phyloP scores from a whole-genome alignment of 2,797 vertebrate species.

The Alca torda region DNA sequence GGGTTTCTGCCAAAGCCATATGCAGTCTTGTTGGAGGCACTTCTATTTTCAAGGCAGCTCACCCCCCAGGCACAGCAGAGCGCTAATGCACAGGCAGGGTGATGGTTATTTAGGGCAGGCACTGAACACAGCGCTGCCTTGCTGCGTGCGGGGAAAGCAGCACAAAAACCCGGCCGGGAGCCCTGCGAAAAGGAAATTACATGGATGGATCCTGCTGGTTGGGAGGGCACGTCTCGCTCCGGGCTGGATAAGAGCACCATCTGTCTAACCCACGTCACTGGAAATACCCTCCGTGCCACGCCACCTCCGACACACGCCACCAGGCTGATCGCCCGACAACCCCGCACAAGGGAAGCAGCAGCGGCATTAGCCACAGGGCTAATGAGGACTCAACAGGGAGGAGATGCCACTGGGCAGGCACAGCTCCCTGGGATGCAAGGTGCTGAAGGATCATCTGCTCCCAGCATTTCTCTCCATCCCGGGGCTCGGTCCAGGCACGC shows the following conservation, averaged over 20 bases:
- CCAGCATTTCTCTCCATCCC: neutral
- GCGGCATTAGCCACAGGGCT: fast-evolving
- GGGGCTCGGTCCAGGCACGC: fast-evolving
- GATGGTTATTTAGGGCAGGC: slow-evolving; percentile 1
- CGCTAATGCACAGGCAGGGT: neutral
- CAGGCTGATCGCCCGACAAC: fast-evolving
- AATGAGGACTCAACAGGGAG: neutral
- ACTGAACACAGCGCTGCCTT: neutral
- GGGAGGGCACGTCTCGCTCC: neutral
- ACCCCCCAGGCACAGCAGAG: neutral
- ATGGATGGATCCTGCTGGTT: slow-evolving; percentile 37
- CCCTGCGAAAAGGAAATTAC: slow-evolving; percentile 16
- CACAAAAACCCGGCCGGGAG: neutral
- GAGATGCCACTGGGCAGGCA: neutral
- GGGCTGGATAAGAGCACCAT: slow-evolving; percentile 16
- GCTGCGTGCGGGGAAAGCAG: fast-evolving
- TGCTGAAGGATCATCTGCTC: neutral
- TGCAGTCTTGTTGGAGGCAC: neutral
- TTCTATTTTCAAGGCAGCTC: neutral
- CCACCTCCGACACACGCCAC: fast-evolving
- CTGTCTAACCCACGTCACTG: slow-evolving; percentile 36
- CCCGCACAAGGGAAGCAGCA: neutral
- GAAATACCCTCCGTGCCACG: neutral
- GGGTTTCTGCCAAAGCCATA: neutral
- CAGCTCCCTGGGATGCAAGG: neutral